phyloP scores from a whole-genome alignment of 1,140 invertebrate genomes.

The Gonioctena quinquepunctata region DNA sequence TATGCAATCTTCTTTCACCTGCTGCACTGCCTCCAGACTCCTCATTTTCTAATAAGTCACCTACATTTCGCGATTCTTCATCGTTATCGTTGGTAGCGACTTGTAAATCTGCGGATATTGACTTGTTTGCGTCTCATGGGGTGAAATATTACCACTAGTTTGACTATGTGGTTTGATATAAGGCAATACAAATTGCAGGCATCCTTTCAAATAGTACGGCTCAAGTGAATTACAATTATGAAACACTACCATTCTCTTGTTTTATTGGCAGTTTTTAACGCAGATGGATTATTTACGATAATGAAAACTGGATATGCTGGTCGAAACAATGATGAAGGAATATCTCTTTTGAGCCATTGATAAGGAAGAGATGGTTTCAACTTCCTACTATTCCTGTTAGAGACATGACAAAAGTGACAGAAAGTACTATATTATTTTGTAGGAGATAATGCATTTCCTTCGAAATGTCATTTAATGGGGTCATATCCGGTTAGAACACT shows the following conservation, averaged over 20 bases:
- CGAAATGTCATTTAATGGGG: neutral
- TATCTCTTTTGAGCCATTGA: conserved; percentile 10
- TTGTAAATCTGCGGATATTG: no score
- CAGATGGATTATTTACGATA: neutral
- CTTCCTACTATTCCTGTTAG: neutral
- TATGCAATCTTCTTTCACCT: no score
- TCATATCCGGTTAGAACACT: neutral
- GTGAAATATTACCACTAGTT: no score
- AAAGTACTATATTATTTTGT: conserved; percentile 21
- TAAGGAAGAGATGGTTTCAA: conserved; percentile 12
- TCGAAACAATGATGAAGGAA: neutral
- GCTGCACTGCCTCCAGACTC: no score
- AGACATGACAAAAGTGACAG: neutral
- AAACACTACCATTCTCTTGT: neutral
- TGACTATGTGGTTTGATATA: neutral
- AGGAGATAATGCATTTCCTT: conserved; percentile 4
- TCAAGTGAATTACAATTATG: neutral
- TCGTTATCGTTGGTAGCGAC: no score
- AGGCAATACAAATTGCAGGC: neutral
- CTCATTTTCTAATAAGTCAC: no score
- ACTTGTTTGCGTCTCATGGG: no score
- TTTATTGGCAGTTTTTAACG: neutral
- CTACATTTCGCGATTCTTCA: no score
- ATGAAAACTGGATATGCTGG: neutral
- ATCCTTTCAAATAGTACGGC: neutral